These are phyloP conservation scores for Ennomos erosarius DNA, from an alignment of 2,888 invertebrate genomes.

Conservation along the genomic window DNA sequence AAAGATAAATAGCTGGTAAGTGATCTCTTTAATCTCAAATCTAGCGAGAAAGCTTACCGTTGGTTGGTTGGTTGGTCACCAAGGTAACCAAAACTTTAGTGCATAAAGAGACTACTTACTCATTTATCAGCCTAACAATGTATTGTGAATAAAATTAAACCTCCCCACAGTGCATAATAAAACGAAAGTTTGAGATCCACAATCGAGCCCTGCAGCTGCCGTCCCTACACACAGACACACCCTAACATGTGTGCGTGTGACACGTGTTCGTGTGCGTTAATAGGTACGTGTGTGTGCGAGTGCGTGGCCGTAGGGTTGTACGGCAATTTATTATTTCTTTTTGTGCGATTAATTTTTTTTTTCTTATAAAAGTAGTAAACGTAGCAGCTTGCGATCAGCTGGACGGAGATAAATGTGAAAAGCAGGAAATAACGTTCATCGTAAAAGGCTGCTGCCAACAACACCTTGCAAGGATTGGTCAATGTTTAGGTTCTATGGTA, in stretches of 20 bases:
- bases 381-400: slow-evolving; percentile 43
- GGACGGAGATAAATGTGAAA: slow-evolving; percentile 33
- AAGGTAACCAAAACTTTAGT: too few species aligned
- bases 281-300: slow-evolving; percentile 30
- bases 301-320: slow-evolving; percentile 44
- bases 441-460: slow-evolving; percentile 17
- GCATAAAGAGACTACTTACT: too few species aligned
- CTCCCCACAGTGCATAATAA: slow-evolving; percentile 42
- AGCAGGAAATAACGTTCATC: slow-evolving; percentile 24
- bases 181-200: slow-evolving; percentile 71
- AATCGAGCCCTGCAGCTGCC: slow-evolving; percentile 81
- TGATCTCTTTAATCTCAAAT: slow-evolving; percentile 14
- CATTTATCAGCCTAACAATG: too few species aligned
- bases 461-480: slow-evolving; percentile 18
- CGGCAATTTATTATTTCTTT: slow-evolving; percentile 51
- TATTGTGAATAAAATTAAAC: slow-evolving; percentile 18
- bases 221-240: slow-evolving; percentile 58
- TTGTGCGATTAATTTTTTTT: slow-evolving; percentile 50
- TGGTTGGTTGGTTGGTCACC: neutral
- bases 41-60: slow-evolving; percentile 2
- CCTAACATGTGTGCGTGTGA: slow-evolving; percentile 2
- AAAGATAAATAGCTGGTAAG: neutral
- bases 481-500: too few species aligned
- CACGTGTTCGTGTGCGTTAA: slow-evolving; percentile 41
- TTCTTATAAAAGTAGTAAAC: slow-evolving; percentile 36